phyloP scores from a whole-genome alignment of 2,797 vertebrate genomes.

The Mormyrus hasselquistii region DNA sequence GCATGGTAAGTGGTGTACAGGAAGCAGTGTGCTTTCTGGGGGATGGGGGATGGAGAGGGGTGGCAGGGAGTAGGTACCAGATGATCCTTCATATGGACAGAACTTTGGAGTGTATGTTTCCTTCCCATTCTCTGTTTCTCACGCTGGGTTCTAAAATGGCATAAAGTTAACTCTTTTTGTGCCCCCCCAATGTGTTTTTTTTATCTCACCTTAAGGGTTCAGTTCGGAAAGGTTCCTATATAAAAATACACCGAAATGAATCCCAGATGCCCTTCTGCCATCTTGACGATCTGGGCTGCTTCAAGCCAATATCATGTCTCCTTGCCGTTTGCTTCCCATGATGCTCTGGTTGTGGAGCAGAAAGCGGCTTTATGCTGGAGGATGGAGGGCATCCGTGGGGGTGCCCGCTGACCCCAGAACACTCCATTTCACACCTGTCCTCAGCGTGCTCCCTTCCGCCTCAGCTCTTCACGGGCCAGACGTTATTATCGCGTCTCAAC shows the following conservation, averaged over 20 bases:
- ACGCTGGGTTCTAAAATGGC: neutral
- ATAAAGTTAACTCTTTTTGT: neutral
- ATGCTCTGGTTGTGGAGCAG: neutral
- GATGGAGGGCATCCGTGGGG: neutral
- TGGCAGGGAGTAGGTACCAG: slow-evolving; percentile 33
- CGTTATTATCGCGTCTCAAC: slow-evolving; percentile 38
- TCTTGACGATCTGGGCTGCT: neutral
- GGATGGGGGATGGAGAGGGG: slow-evolving; percentile 27
- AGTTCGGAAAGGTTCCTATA: neutral
- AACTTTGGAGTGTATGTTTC: slow-evolving; percentile 11
- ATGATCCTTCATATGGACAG: slow-evolving; percentile 42
- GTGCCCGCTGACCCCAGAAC: slow-evolving; percentile 39
- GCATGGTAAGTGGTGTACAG: slow-evolving; percentile 35
- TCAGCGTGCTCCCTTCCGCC: neutral
- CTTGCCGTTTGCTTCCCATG: neutral
- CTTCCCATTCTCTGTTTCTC: neutral
- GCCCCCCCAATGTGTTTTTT: neutral
- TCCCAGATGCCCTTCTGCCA: neutral
- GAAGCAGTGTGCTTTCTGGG: slow-evolving; percentile 38
- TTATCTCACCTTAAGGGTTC: neutral
- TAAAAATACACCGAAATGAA: neutral
- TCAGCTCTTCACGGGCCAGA: slow-evolving; percentile 30
- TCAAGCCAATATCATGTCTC: neutral
- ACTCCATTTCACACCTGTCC: slow-evolving; percentile 46
- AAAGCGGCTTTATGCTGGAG: neutral